phyloP scores from a whole-genome alignment of 2,888 invertebrate species.

The Sycophila texana region DNA sequence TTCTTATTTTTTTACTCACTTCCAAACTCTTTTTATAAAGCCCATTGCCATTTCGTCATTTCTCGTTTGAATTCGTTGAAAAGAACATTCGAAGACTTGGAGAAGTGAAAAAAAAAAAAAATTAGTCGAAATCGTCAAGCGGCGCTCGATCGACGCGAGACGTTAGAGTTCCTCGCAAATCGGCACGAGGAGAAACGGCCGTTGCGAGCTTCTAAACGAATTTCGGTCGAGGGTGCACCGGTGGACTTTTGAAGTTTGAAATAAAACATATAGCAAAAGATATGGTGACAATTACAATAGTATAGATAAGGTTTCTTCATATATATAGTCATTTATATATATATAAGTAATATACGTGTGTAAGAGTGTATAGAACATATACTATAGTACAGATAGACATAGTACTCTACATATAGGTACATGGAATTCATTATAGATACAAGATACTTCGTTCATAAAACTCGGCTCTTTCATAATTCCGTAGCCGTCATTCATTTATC shows the following conservation, averaged over 20 bases:
- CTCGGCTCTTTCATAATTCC: conserved; percentile 2
- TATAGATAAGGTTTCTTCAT: conserved; percentile 45
- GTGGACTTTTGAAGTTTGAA: conserved; percentile 36
- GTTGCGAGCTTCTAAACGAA: background rate
- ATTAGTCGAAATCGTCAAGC: conserved; percentile 11
- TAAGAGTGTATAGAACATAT: conserved; percentile 62
- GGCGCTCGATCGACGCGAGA: conserved; percentile 4
- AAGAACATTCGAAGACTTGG: conserved; percentile 45
- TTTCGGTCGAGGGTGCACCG: conserved; percentile 16
- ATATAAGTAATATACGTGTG: conserved; percentile 53
- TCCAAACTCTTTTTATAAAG: conserved; percentile 11
- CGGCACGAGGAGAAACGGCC: background rate
- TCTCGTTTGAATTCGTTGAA: conserved; percentile 34
- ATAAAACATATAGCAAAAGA: conserved; percentile 44
- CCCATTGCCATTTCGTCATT: conserved; percentile 29
- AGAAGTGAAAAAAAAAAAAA: conserved; percentile 5
- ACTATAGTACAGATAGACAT: conserved; percentile 66
- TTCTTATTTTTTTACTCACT: conserved; percentile 15
- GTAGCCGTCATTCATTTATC: background rate
- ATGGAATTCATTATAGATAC: conserved; percentile 65
- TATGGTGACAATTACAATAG: conserved; percentile 48
- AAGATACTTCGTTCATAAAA: conserved; percentile 52
- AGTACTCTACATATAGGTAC: conserved; percentile 65
- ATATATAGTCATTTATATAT: conserved; percentile 31
- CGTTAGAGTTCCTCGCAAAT: background rate